phyloP scores from a whole-genome alignment of 35 echinoderm and acorn worm genomes.

The Strongylocentrotus purpuratus region DNA sequence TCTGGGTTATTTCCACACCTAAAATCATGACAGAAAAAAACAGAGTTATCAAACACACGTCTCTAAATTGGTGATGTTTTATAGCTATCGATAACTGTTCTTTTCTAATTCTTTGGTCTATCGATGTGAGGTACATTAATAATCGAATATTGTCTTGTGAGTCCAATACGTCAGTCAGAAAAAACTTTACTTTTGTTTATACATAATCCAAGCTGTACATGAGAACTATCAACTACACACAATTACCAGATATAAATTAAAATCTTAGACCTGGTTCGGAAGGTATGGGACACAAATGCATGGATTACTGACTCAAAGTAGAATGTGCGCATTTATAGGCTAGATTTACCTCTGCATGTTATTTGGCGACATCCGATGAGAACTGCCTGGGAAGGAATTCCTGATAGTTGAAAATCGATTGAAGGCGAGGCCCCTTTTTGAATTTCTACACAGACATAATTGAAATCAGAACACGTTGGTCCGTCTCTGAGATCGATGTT shows the following conservation, averaged over 20 bases:
- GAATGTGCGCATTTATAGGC: neutral
- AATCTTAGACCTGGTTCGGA: too few species aligned
- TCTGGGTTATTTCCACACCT: neutral
- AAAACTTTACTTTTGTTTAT: too few species aligned
- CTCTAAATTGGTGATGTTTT: neutral
- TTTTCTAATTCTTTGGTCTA: neutral
- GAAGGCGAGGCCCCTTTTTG: neutral
- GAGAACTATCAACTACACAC: too few species aligned
- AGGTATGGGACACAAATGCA: too few species aligned
- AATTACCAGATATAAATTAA: too few species aligned
- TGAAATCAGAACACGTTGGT: slow-evolving; percentile 36
- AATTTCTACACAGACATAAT: slow-evolving; percentile 11
- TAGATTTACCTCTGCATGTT: neutral
- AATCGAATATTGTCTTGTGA: neutral
- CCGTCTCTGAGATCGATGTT: slow-evolving; percentile 2
- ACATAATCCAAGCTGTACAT: too few species aligned
- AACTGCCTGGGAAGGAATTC: neutral
- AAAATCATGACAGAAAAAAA: neutral
- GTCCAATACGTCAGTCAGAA: too few species aligned
- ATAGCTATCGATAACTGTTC: neutral
- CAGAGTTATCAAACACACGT: neutral
- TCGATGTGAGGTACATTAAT: neutral
- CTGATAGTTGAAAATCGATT: neutral
- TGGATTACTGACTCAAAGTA: too few species aligned
- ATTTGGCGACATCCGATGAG: neutral